phyloP scores from a whole-genome alignment of 2,797 vertebrate species.

The Sphaeramia orbicularis region DNA sequence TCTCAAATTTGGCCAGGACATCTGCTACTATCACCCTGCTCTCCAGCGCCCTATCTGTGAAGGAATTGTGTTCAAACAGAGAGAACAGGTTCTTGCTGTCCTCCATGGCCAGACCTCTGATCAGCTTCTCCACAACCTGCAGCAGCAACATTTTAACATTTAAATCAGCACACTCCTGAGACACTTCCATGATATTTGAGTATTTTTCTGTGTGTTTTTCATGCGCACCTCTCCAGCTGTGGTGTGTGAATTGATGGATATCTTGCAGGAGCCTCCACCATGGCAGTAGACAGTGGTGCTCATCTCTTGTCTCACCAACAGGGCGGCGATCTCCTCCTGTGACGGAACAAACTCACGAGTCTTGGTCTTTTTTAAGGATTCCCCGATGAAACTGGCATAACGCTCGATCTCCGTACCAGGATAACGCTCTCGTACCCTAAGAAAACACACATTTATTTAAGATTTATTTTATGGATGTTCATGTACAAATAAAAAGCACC shows the following conservation, averaged over 20 bases:
- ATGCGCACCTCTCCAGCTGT: constrained; percentile 92
- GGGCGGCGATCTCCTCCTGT: constrained; percentile 93
- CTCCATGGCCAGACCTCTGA: constrained; percentile 94
- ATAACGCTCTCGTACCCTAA: constrained; percentile 90
- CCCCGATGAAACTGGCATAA: constrained; percentile 90
- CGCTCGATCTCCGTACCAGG: constrained; percentile 90
- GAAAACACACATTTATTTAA: neutral
- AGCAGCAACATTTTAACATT: constrained; percentile 13
- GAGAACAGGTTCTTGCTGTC: constrained; percentile 95
- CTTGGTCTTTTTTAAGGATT: constrained; percentile 94
- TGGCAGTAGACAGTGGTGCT: constrained; percentile 95
- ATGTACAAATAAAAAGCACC: neutral
- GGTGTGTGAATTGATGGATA: constrained; percentile 96
- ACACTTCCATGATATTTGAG: neutral
- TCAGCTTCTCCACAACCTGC: constrained; percentile 95
- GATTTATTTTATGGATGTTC: too few relatives aligned
- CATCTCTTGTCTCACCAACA: constrained; percentile 93
- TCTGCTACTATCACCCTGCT: constrained; percentile 94
- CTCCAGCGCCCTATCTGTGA: constrained; percentile 90
- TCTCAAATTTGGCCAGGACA: constrained; percentile 94
- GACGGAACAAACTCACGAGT: constrained; percentile 93
- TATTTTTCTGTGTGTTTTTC: constrained; percentile 1
- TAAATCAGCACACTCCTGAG: neutral
- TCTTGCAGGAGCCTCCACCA: constrained; percentile 95
- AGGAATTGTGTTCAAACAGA: constrained; percentile 91